Base-by-base conservation (phyloP, 1,140 invertebrate genomes). In the Drosophila nasuta region DNA sequence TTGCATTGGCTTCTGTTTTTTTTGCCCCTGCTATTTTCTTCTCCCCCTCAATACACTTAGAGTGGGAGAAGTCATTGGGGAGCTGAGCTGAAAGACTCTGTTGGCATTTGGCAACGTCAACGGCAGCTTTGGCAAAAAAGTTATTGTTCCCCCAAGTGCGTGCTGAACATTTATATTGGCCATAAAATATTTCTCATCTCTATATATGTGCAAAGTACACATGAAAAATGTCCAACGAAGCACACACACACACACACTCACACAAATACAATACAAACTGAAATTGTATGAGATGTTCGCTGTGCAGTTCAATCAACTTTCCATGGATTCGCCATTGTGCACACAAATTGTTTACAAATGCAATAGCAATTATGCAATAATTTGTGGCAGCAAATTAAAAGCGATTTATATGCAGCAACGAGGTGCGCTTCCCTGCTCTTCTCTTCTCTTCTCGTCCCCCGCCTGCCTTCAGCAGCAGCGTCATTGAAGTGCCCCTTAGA, bases 321-420 rank as follows among this genome's bases (percentile, higher is more conserved):
- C 77, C 76, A 83, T 77, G 66, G 66, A 60, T 77, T 64, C 63
- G 67, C 76, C 79, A 73, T 81, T 86, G 82, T 87, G 73, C 49
- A 63, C 49, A 63, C 83, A 88, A 87, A 83, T 87, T 87, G 83
- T 88, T 87, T 87, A 88, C 85, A 87, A 83, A 88, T 82, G 85
- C 73, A 88, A 75, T 75, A 66, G 80, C 83, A 88, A 88, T 88
- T 88, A 88, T 88, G 83, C 77, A 88, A 89, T 88, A 82, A 88
- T 88, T 88, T 88, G 80, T 88, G 81, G 77, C 41, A 68, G 66
- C 85, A 89, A 88, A 87, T 87, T 75, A 83, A 88, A 82, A 81
- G 77, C 76, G 77, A 83, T 88, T 87, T 87, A 83, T 86, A 87
- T 82, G 72, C 72, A 69, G 57, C 30, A 63, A 49, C 43, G 25